phyloP scores from a whole-genome alignment of 1,140 invertebrate species.

The Leguminivora glycinivorella region DNA sequence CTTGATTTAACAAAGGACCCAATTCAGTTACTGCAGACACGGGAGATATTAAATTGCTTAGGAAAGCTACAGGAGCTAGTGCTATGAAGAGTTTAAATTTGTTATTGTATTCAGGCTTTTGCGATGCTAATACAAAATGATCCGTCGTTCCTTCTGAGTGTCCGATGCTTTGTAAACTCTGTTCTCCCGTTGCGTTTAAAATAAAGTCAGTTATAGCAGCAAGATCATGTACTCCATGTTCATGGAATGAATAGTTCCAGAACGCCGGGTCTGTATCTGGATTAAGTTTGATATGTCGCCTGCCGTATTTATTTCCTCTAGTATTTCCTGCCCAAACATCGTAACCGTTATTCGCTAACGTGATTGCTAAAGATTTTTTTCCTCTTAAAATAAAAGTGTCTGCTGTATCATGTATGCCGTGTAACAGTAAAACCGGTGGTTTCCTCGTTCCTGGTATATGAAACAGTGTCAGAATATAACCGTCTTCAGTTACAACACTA shows the following conservation, averaged over 20 bases:
- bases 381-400: slow-evolving; percentile 82
- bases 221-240: slow-evolving; percentile 75
- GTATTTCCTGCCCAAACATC: slow-evolving; percentile 84
- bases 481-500: slow-evolving; percentile 37
- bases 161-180: slow-evolving; percentile 79
- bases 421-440: slow-evolving; percentile 80
- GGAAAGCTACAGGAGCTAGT: slow-evolving; percentile 81
- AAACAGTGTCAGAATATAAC: slow-evolving; percentile 38
- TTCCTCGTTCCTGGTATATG: slow-evolving; percentile 33
- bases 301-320: slow-evolving; percentile 82
- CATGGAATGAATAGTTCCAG: slow-evolving; percentile 81
- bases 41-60: slow-evolving; percentile 58
- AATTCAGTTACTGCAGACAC: background rate
- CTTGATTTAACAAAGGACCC: slow-evolving; percentile 1
- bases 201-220: slow-evolving; percentile 73
- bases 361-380: slow-evolving; percentile 80
- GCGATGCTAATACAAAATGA: slow-evolving; percentile 78
- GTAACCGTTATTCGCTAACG: slow-evolving; percentile 80
- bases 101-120: slow-evolving; percentile 80
- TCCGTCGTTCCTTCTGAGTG: slow-evolving; percentile 82
- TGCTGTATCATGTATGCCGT: slow-evolving; percentile 82
- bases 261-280: slow-evolving; percentile 76
- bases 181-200: slow-evolving; percentile 56
- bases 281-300: slow-evolving; percentile 73
- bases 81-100: slow-evolving; percentile 81